These are phyloP conservation scores for Alligator sinensis DNA, from an alignment of 2,113 vertebrate species.

Conservation along the genomic window DNA sequence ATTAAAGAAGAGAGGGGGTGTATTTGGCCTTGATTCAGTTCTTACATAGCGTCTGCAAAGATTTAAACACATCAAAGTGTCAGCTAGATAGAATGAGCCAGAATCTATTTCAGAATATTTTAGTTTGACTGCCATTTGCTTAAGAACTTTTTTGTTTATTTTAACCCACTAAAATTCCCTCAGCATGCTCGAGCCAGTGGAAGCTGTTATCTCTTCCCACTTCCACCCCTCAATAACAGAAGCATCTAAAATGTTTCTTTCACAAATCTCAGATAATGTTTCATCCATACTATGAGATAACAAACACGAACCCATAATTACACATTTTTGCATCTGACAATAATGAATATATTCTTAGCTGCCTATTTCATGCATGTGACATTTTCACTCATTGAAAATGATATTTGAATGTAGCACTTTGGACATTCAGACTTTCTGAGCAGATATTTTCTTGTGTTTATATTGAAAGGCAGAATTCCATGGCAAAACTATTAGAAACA, in stretches of 20 bases:
- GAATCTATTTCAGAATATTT: slow-evolving; percentile 29
- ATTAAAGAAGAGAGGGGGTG: slow-evolving; percentile 25
- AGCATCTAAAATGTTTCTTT: background rate
- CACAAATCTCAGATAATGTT: background rate
- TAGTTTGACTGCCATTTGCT: slow-evolving; percentile 26
- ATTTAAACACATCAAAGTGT: slow-evolving; percentile 58
- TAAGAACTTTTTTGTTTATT: slow-evolving; percentile 4
- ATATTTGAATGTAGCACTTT: background rate
- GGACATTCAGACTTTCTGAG: background rate
- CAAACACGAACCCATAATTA: background rate
- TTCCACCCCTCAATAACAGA: background rate
- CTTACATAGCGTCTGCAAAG: slow-evolving; percentile 44
- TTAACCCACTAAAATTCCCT: background rate
- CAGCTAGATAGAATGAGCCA: background rate
- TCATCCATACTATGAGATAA: background rate
- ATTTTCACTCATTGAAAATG: background rate
- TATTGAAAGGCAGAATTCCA: background rate
- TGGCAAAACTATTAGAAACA: background rate
- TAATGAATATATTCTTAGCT: background rate
- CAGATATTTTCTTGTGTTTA: background rate
- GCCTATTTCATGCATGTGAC: background rate
- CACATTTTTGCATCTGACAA: background rate
- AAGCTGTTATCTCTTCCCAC: background rate
- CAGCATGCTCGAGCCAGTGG: background rate
- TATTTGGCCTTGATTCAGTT: slow-evolving; percentile 49